Base-by-base conservation (phyloP, 1,140 invertebrate genomes). In the Caenorhabditis tropicalis region DNA sequence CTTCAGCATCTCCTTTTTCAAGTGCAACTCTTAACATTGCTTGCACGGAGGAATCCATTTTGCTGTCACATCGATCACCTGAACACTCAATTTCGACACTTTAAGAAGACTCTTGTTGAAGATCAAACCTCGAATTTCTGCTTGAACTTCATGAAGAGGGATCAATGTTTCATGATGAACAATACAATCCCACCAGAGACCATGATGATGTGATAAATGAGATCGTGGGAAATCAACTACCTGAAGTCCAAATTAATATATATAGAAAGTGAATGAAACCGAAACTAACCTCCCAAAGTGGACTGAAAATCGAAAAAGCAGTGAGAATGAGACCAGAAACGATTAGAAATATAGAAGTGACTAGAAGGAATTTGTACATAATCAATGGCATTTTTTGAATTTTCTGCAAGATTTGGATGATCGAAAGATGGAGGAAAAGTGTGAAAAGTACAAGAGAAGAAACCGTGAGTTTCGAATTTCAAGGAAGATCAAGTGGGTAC, bases 161-260 rank as follows among this genome's bases (percentile, higher is more conserved):
- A 82, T 82, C 19, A 82, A 27, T 12, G 56, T 65, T 2, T 82
- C 82, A 39, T 82, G 56, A 65, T 46, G 36, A 7, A 82, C 60
- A 39, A 82, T 46, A 39, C 82, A 82, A 70, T 82, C 82, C 82
- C 82, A 82, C 82, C 82, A 82, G 24, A 82, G 36, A 10, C 82
- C 82, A 39, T 82, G 82, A n/a, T 82, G 82, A 51, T 82, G 82
- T 31, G 82, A 53, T 46, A 53, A n/a, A 27, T 82, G 60, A 19
- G 39, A 46, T n/a, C 60, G 82, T 29, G 82, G 82, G 29, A 82
- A 46, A 29, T 82, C 82, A 31, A 82, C 51, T 7, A 82, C 46
- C 81, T 81, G 43, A 70, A 70, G 29, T 27, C 7, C 19, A 79
- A 39, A 36, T 24, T 24, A 16, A 70, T 33, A 70, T 70, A 24